Percentiles rank a stretch among this genome's conserved stretches.
Evolutionary conservation across 2,113 vertebrate genomes (phyloP).

Genomic region (Lasiurus cinereus): DNA sequence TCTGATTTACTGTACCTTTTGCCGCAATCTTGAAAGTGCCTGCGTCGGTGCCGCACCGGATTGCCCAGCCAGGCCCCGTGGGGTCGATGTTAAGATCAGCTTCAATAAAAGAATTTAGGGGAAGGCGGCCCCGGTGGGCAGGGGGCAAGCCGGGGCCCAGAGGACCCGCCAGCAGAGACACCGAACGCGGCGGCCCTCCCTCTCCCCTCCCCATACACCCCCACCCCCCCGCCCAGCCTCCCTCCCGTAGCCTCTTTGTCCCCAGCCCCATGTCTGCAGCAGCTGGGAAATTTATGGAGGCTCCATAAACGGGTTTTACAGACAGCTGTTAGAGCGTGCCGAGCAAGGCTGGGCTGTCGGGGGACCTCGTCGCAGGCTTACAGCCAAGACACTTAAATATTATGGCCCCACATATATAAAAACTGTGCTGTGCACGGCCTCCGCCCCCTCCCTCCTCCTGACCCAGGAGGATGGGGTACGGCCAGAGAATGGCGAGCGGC

Average conservation of each 20-base stretch:
- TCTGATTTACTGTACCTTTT: conserved; percentile 84
- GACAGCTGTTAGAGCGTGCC: conserved; percentile 85
- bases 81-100: conserved; percentile 58
- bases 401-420: conserved; percentile 86
- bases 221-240: background rate
- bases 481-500: conserved; percentile 59
- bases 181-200: conserved; percentile 17
- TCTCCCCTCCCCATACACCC: background rate
- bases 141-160: conserved; percentile 66
- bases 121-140: conserved; percentile 76
- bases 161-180: conserved; percentile 57
- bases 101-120: conserved; percentile 81
- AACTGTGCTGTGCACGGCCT: conserved; percentile 67
- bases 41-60: conserved; percentile 61
- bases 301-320: conserved; percentile 86
- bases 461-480: conserved; percentile 50
- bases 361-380: conserved; percentile 86
- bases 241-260: conserved; percentile 47
- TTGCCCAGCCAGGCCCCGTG: conserved; percentile 54
- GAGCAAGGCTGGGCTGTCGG: conserved; percentile 84
- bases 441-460: conserved; percentile 74
- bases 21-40: conserved; percentile 80
- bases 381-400: conserved; percentile 86
- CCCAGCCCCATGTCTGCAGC: conserved; percentile 68
- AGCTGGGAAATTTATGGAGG: conserved; percentile 80